phyloP scores from a whole-genome alignment of 2,113 vertebrate genomes.

The Melanotaenia duboulayi region DNA sequence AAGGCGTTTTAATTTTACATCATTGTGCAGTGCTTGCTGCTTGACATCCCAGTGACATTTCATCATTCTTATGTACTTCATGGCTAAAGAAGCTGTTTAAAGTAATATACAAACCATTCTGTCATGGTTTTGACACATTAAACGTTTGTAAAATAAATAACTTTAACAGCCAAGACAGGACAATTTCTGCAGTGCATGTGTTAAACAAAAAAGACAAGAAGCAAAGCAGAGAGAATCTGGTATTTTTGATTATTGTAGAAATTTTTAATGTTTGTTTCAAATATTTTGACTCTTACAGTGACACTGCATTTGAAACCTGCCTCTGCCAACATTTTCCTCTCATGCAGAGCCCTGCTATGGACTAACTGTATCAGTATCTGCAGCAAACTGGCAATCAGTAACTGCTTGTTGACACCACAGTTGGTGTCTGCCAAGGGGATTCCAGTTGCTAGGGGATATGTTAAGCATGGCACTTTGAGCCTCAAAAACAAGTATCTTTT shows the following conservation, averaged over 20 bases:
- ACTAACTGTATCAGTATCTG: slow-evolving; percentile 56
- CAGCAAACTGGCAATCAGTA: slow-evolving; percentile 65
- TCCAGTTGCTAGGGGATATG: slow-evolving; percentile 64
- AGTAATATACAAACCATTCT: not conserved
- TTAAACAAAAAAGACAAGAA: not conserved
- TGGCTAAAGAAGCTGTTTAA: not conserved
- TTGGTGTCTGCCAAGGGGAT: slow-evolving; percentile 56
- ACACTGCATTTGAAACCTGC: slow-evolving; percentile 15
- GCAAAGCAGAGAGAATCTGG: no score
- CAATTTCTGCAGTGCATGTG: not conserved
- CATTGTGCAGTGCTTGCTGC: not conserved
- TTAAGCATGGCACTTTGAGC: slow-evolving; percentile 45
- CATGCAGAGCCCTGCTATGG: slow-evolving; percentile 37
- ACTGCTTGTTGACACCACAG: slow-evolving; percentile 66
- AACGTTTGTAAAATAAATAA: slow-evolving; percentile 3
- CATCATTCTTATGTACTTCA: not conserved
- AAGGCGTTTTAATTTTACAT: not conserved
- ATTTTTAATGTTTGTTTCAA: slow-evolving; percentile 13
- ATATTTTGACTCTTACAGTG: not conserved
- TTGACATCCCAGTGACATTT: no score
- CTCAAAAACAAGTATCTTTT: slow-evolving; percentile 55
- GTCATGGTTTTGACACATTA: not conserved
- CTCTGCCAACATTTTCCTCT: slow-evolving; percentile 24
- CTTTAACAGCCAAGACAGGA: not conserved
- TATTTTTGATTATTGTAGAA: slow-evolving; percentile 14